Conservation (phyloP, 2,888 invertebrate species). For the Platycheirus albimanus region DNA sequence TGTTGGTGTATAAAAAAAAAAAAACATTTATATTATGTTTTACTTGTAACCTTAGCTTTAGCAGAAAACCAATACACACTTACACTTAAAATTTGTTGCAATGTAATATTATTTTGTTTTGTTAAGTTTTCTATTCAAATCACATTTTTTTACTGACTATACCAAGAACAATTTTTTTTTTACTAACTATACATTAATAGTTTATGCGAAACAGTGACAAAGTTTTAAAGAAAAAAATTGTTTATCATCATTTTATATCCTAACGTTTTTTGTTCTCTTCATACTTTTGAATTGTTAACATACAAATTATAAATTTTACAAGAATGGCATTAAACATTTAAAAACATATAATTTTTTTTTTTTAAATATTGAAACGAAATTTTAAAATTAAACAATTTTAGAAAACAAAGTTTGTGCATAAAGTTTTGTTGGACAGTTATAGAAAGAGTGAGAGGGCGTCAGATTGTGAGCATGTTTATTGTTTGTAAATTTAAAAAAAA, state of each 20-base stretch:
- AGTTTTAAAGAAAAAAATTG: background rate
- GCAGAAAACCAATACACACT: constrained; percentile 27
- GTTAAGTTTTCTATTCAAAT: constrained; percentile 60
- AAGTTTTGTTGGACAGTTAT: constrained; percentile 15
- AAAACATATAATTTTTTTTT: constrained; percentile 9
- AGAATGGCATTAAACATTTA: constrained; percentile 50
- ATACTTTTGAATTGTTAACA: constrained; percentile 55
- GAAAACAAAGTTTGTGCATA: constrained; percentile 37
- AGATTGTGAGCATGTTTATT: constrained; percentile 61
- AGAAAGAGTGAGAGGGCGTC: constrained; percentile 34
- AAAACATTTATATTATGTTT: constrained; percentile 38
- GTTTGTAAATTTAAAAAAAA: constrained; percentile 39
- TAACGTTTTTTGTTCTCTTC: constrained; percentile 22
- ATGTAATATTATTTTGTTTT: constrained; percentile 45
- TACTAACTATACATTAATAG: constrained; percentile 11
- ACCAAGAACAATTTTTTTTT: constrained; percentile 49
- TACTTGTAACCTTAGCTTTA: constrained; percentile 43
- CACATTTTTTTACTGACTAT: constrained; percentile 69
- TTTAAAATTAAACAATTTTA: constrained; percentile 8
- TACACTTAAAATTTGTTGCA: constrained; percentile 28
- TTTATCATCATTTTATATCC: constrained; percentile 42
- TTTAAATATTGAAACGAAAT: constrained; percentile 1
- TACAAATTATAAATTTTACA: constrained; percentile 10
- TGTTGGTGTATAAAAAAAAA: constrained; percentile 42
- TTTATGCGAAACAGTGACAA: constrained; percentile 39